Evolutionary conservation across 1,140 invertebrate species (phyloP).

Genomic region (Amyelois transitella): DNA sequence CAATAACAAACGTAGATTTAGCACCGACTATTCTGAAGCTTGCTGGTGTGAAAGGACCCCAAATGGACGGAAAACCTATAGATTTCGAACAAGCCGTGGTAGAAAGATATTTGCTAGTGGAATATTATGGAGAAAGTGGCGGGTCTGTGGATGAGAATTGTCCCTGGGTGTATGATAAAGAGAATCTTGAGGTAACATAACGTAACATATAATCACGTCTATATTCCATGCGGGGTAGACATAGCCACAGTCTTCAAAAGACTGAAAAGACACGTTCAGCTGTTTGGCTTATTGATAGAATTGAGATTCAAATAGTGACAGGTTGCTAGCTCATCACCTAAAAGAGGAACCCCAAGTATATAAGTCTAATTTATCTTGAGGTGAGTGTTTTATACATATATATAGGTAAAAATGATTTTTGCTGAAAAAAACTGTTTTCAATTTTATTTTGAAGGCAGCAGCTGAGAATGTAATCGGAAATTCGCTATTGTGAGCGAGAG

Average conservation of each 20-base stretch:
- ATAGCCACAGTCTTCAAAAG: no score
- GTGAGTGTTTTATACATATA: no score
- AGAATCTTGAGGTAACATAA: conserved; percentile 73
- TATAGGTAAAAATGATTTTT: no score
- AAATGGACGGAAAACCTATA: conserved; percentile 82
- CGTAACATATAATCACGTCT: neutral
- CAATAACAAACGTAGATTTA: conserved; percentile 86
- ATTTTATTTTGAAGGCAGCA: neutral
- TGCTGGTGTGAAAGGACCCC: conserved; percentile 70
- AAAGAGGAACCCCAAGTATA: no score
- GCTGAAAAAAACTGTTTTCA: neutral
- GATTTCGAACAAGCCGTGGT: conserved; percentile 23
- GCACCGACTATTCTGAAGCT: conserved; percentile 87
- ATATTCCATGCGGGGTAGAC: no score
- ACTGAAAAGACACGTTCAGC: no score
- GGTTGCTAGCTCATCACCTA: no score
- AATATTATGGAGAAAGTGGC: conserved; percentile 85
- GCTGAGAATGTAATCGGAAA: no score
- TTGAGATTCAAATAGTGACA: no score
- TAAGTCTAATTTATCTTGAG: no score
- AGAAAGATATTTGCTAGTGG: conserved; percentile 80
- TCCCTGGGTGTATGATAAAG: conserved; percentile 71
- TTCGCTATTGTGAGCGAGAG: no score
- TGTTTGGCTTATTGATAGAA: no score
- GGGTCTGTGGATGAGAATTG: conserved; percentile 73